Conservation (phyloP, 2,888 invertebrate species). For the Julus scanicus region DNA sequence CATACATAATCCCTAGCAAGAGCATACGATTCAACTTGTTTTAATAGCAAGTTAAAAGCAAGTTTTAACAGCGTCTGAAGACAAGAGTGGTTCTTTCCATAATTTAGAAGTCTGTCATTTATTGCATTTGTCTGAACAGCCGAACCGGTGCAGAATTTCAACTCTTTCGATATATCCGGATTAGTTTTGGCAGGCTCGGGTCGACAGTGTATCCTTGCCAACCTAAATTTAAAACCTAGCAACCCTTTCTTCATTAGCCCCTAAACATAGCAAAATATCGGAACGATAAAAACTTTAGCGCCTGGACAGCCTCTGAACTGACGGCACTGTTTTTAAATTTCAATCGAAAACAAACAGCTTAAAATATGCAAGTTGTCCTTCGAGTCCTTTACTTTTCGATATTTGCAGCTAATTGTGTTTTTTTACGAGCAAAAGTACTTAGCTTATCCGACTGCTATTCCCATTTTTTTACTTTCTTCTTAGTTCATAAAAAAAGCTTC, state of each 20-base stretch:
- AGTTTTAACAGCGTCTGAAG: no score
- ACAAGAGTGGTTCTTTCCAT: neutral
- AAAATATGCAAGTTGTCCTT: neutral
- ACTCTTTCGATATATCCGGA: constrained; percentile 7
- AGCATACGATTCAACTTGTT: no score
- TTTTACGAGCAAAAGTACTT: neutral
- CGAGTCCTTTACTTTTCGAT: neutral
- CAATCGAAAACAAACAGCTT: neutral
- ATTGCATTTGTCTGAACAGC: neutral
- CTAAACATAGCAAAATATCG: constrained; percentile 1
- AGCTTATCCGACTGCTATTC: neutral
- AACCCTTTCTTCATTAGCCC: constrained; percentile 18
- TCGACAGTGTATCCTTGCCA: neutral
- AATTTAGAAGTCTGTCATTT: neutral
- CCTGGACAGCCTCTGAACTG: constrained; percentile 1
- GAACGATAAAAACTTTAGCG: neutral
- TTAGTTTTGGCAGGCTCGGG: neutral
- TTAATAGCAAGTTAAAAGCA: no score
- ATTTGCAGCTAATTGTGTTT: neutral
- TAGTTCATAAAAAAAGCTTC: constrained; percentile 19
- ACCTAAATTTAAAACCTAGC: constrained; percentile 39
- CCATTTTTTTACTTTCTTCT: neutral
- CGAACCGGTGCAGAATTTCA: constrained; percentile 7
- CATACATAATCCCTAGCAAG: no score
- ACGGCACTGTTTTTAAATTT: neutral